A percentile compares a stretch with the other conserved stretches of the same genome.
Evolutionary conservation across 2,797 vertebrate genomes (phyloP).

Genomic region (Hyperoplus immaculatus): DNA sequence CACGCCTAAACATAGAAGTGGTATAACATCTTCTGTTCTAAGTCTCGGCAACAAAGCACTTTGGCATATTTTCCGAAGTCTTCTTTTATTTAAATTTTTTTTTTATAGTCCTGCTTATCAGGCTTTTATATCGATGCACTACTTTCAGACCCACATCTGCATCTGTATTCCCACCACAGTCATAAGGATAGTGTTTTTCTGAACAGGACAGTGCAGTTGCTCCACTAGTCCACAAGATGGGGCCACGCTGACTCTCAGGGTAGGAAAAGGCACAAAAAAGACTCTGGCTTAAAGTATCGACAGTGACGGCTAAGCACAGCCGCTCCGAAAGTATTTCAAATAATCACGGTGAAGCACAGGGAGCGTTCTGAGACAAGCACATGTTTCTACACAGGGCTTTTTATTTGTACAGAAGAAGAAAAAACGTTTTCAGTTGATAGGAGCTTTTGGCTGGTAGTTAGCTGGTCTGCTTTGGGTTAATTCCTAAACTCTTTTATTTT

Average conservation of each 20-base stretch:
- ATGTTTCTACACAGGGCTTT: conserved; percentile 39
- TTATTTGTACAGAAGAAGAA: conserved; percentile 3
- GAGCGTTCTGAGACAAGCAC: conserved; percentile 51
- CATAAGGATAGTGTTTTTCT: neutral
- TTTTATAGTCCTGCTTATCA: neutral
- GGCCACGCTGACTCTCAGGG: conserved; percentile 60
- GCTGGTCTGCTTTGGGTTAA: neutral
- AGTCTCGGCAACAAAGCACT: neutral
- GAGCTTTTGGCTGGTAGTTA: conserved; percentile 12
- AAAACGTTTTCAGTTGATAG: neutral
- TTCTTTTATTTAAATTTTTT: neutral
- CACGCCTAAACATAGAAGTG: neutral
- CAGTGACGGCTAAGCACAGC: conserved; percentile 34
- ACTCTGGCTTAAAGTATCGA: neutral
- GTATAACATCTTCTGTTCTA: neutral
- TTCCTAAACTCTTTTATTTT: conserved; percentile 13
- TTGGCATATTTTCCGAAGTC: neutral
- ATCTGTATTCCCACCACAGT: neutral
- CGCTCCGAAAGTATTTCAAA: neutral
- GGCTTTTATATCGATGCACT: conserved; percentile 25
- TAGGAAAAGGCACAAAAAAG: conserved; percentile 48
- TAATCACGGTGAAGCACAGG: conserved; percentile 33
- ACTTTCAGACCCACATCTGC: conserved; percentile 6
- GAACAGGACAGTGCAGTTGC: conserved; percentile 36
- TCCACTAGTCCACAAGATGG: conserved; percentile 65